Conservation (phyloP, 2,113 vertebrate genomes). For the Lepisosteus oculatus region DNA sequence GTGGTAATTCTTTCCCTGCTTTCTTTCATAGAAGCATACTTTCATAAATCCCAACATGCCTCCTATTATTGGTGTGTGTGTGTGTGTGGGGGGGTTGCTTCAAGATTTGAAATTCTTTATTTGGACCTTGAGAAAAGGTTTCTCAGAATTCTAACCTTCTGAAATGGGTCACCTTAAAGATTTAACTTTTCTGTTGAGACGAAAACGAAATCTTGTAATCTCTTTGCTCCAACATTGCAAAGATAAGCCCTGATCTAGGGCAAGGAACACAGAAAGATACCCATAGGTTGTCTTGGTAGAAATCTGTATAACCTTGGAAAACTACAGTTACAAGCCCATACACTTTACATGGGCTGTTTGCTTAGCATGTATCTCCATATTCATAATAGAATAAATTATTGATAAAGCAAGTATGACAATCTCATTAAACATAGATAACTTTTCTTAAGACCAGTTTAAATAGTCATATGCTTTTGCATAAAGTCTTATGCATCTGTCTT, state of each 20-base stretch:
- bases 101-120: background rate
- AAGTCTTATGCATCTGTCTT: background rate
- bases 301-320: too few species aligned
- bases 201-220: too few species aligned
- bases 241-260: background rate
- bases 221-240: background rate
- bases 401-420: background rate
- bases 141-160: background rate
- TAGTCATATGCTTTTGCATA: background rate
- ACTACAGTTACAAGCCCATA: too few species aligned
- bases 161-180: slow-evolving; percentile 4
- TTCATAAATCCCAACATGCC: too few species aligned
- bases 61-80: too few species aligned
- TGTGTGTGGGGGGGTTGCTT: too few species aligned
- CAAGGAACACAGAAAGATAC: too few species aligned
- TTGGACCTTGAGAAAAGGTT: too few species aligned
- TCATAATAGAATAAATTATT: background rate
- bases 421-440: background rate
- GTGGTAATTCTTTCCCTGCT: background rate
- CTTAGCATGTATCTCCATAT: background rate
- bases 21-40: too few species aligned
- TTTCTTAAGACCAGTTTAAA: background rate
- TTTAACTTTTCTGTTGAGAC: background rate
- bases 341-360: too few species aligned
- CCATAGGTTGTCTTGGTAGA: too few species aligned